Evolutionary conservation across 2,888 invertebrate species (phyloP), one percentile per base, ranked within the genome.

Genomic region (Subacronicta megacephala): DNA sequence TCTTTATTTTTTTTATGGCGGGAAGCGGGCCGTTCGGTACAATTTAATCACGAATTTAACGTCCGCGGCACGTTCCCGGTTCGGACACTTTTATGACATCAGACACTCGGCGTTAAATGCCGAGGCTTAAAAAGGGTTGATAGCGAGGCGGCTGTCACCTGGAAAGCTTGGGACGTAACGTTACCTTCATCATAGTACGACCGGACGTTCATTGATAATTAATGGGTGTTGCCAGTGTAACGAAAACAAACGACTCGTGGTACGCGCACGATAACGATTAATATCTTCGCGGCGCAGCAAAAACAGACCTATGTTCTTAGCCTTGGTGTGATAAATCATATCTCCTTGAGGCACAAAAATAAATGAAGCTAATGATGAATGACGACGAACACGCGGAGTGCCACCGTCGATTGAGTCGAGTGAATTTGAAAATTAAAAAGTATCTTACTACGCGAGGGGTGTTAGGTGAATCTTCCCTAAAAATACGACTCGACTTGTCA

Each of bases 321-420:
- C 87, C 90, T 89, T 83, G 85, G 82, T 84, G 90, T 86, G 90
- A 93, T 93, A 94, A 93, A 94, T 94, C 93, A 93, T 93, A 93
- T 92, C 91, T 91, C 77, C 85, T 90, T 83, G 87, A 90, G 92
- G 88, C 90, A 88, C 92, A 93, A 93, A 93, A 93, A 93, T 94
- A 93, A 93, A 93, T 93, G 93, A 93, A 90, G 85, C 88, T 87
- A 90, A 93, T 93, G 93, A 94, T 93, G 92, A 94, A 94, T 92
- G 90, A 88, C 82, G 86, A 88, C 79, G 87, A 86, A 89, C 87
- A 86, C 87, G 82, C 81, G 74, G 81, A 86, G 82, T 84, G 83
- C 78, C 70, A 65, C 63, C 82, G 83, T 81, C 87, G 81, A 92
- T 92, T 86, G 89, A 88, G 87, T 82, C 77, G 80, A 85, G 84